Evolutionary conservation across 2,888 invertebrate genomes (phyloP).

Genomic region (Siphonodentalium dalli): DNA sequence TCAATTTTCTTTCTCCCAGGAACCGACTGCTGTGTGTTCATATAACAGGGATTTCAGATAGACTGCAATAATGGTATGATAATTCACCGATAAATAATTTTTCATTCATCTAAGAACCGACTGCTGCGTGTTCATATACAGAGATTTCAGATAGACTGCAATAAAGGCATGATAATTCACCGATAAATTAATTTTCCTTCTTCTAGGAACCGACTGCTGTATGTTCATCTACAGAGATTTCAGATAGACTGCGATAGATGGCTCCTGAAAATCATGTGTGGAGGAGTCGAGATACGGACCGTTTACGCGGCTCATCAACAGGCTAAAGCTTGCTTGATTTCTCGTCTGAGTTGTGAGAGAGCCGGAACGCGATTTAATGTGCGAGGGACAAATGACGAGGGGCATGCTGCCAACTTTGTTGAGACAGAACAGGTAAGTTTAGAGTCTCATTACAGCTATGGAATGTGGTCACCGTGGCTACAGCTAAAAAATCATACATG

Average conservation of each 20-base stretch:
- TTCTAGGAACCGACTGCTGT: slow-evolving; percentile 88
- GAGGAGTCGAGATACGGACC: slow-evolving; percentile 95
- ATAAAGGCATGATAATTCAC: no score
- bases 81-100: no score
- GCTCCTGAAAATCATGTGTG: slow-evolving; percentile 95
- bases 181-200: slow-evolving; percentile 6
- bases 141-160: slow-evolving; percentile 90
- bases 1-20: slow-evolving; percentile 66
- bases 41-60: slow-evolving; percentile 86
- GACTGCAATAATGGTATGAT: slow-evolving; percentile 89
- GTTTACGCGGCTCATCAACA: slow-evolving; percentile 95
- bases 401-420: slow-evolving; percentile 99
- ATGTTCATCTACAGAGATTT: slow-evolving; percentile 89
- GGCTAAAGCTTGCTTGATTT: slow-evolving; percentile 90
- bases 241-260: slow-evolving; percentile 89
- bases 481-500: no score
- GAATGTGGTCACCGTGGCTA: no score
- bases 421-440: slow-evolving; percentile 97
- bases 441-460: no score
- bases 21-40: slow-evolving; percentile 94
- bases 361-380: slow-evolving; percentile 99
- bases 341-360: slow-evolving; percentile 94
- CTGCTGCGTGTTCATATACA: slow-evolving; percentile 92
- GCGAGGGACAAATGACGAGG: slow-evolving; percentile 98
- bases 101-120: slow-evolving; percentile 76